Conservation (phyloP, 2,113 vertebrate species). For the Ibidorhyncha struthersii region DNA sequence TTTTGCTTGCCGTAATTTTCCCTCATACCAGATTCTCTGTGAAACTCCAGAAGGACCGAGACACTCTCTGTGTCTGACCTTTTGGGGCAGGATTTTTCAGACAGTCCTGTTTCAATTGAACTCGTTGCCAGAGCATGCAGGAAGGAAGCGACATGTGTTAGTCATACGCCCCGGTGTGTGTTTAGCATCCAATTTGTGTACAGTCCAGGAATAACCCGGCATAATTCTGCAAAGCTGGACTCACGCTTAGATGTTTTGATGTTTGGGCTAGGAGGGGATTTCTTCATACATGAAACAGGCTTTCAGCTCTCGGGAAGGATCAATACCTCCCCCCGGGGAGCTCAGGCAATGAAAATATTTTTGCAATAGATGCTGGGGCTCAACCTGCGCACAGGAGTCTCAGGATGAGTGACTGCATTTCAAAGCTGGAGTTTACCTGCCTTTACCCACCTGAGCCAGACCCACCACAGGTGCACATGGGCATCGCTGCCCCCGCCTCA, state of each 20-base stretch:
- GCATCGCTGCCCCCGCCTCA: accelerated
- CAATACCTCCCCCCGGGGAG: background rate
- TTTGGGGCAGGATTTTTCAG: constrained; percentile 61
- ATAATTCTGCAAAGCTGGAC: constrained; percentile 35
- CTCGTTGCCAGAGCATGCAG: constrained; percentile 56
- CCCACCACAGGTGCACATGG: accelerated
- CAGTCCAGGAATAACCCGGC: constrained; percentile 27
- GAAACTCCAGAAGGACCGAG: constrained; percentile 52
- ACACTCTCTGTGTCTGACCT: constrained; percentile 56
- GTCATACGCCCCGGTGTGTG: constrained; percentile 57
- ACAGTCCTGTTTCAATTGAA: constrained; percentile 62
- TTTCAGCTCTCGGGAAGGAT: background rate
- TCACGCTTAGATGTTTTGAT: constrained; percentile 32
- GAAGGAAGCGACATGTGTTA: constrained; percentile 79
- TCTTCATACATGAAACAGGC: constrained; percentile 54
- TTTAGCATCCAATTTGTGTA: constrained; percentile 53
- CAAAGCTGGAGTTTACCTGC: background rate
- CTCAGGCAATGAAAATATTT: constrained; percentile 43
- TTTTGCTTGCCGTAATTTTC: constrained; percentile 60
- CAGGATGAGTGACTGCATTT: accelerated
- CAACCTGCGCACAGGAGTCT: accelerated
- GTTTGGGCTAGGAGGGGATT: constrained; percentile 44
- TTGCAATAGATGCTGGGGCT: background rate
- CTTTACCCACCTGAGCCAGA: background rate
- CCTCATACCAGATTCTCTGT: constrained; percentile 52